Percentiles rank a stretch among this genome's conserved stretches.
These are phyloP conservation scores for Rhinoptilus africanus DNA, from an alignment of 2,113 vertebrate genomes.

Conservation along the genomic window DNA sequence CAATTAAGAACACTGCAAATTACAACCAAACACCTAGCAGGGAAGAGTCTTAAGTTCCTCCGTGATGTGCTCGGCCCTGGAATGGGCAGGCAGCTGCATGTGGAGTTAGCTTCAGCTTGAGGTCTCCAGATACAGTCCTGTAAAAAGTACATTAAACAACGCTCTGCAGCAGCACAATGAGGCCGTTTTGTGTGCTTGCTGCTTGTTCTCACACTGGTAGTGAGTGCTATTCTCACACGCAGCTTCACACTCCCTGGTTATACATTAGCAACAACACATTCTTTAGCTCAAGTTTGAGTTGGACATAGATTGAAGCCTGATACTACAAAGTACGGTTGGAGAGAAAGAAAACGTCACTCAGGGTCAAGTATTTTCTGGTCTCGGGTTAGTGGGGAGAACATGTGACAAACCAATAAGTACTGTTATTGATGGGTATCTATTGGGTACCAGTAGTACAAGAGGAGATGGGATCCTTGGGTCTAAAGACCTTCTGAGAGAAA, in stretches of 20 bases:
- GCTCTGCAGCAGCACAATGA: not conserved
- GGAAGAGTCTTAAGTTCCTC: not conserved
- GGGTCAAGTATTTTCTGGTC: conserved; percentile 51
- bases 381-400: not conserved
- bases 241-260: conserved; percentile 52
- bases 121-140: not conserved
- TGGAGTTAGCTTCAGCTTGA: not conserved
- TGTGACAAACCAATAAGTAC: not conserved
- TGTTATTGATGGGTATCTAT: not conserved
- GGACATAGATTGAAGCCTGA: not conserved
- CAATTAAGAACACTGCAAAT: not conserved
- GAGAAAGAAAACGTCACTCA: conserved; percentile 16
- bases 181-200: not conserved
- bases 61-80: not conserved
- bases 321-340: not conserved
- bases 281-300: conserved; percentile 38
- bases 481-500: not conserved
- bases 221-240: conserved; percentile 54
- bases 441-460: not conserved
- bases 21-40: not conserved
- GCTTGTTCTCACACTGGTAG: conserved; percentile 28
- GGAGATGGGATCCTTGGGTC: not conserved
- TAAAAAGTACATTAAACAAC: not conserved
- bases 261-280: conserved; percentile 54
- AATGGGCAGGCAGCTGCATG: not conserved